Conservation (phyloP, 1,140 invertebrate genomes). For the Asbolus verrucosus region DNA sequence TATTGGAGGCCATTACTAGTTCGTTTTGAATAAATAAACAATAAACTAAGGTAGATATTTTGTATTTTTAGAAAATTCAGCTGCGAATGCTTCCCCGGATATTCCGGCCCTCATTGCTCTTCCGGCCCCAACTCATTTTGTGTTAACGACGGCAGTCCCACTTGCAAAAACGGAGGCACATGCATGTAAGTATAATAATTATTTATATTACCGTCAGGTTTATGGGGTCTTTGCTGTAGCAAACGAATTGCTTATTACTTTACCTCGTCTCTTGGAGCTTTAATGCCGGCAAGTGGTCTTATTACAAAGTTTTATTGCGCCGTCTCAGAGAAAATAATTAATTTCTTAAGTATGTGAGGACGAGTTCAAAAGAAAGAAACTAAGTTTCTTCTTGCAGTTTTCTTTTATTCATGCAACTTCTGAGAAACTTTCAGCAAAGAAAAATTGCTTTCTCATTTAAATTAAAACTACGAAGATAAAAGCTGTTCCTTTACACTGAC, state of each 20-base stretch:
- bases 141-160: conserved; percentile 70
- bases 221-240: conserved; percentile 18
- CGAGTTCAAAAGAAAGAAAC: too few relatives aligned
- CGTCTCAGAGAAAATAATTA: conserved; percentile 22
- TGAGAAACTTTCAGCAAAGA: too few relatives aligned
- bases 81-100: conserved; percentile 81
- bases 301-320: conserved; percentile 36
- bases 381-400: too few relatives aligned
- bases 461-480: too few relatives aligned
- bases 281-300: conserved; percentile 21
- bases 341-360: conserved; percentile 23
- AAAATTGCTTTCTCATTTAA: too few relatives aligned
- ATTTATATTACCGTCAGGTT: conserved; percentile 25
- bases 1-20: background rate
- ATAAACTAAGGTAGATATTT: background rate
- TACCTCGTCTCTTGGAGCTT: conserved; percentile 10
- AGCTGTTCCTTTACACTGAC: too few relatives aligned
- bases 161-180: conserved; percentile 80
- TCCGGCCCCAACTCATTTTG: conserved; percentile 76
- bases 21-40: too few relatives aligned
- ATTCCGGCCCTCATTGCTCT: conserved; percentile 77
- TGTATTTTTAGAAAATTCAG: conserved; percentile 69
- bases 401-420: too few relatives aligned
- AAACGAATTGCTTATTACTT: conserved; percentile 37
- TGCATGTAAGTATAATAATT: conserved; percentile 75